A percentile compares a stretch with the other conserved stretches of the same genome.
These are phyloP conservation scores for Drosophila sordidapex DNA, from an alignment of 2,888 invertebrate species.

Conservation along the genomic window DNA sequence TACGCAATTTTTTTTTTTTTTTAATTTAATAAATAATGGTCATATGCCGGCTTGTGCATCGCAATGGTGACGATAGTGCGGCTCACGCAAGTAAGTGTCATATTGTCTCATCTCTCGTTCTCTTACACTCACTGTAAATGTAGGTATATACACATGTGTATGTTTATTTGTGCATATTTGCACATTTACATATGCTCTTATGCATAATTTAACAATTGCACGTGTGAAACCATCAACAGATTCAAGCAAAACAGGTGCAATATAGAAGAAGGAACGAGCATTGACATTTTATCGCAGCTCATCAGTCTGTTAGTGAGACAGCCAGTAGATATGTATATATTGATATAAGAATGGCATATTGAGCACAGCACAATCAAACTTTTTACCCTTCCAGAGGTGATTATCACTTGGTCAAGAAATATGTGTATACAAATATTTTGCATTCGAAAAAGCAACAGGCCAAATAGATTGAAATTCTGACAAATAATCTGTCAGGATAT, in stretches of 20 bases:
- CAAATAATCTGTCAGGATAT: not conserved
- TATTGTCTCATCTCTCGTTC: not conserved
- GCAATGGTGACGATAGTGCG: constrained; percentile 1
- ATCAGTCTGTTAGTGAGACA: constrained; percentile 1
- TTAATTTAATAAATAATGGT: constrained; percentile 39
- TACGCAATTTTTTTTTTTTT: constrained; percentile 47
- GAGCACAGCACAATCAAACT: not conserved
- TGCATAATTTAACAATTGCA: constrained; percentile 65
- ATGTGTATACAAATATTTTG: not conserved
- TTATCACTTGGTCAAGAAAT: not conserved
- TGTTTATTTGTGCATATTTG: constrained; percentile 2
- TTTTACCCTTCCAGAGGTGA: not conserved
- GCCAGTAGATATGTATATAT: no score
- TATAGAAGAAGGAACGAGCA: not conserved
- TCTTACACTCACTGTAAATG: not conserved
- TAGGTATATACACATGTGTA: not conserved
- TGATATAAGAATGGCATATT: no score
- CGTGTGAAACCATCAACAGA: constrained; percentile 55
- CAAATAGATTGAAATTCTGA: not conserved
- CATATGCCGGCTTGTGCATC: not conserved
- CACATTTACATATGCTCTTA: constrained; percentile 42
- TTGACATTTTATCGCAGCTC: constrained; percentile 5
- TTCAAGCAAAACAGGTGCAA: constrained; percentile 34
- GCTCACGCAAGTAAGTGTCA: constrained; percentile 36
- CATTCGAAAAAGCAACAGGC: not conserved